Percentiles rank a stretch among this genome's conserved stretches.
Conservation (phyloP, 2,113 vertebrate species). For the Macroglossus sobrinus region DNA sequence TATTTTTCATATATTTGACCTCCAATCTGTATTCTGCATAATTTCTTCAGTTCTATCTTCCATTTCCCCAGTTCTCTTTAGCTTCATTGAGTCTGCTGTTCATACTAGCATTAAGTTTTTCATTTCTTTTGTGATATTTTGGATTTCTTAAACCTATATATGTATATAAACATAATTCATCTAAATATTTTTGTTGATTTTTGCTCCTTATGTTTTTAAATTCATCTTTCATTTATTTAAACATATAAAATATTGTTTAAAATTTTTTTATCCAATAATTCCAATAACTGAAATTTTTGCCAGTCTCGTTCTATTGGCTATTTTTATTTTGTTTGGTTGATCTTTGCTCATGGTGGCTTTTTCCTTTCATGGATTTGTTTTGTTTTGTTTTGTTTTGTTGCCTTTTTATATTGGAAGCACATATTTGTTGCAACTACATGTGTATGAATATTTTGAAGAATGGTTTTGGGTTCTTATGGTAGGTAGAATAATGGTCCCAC, state of each 20-base stretch:
- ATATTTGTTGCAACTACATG: background rate
- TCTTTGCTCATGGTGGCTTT: background rate
- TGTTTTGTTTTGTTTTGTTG: background rate
- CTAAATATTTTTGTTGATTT: background rate
- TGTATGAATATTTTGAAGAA: background rate
- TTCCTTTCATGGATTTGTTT: background rate
- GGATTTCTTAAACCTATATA: background rate
- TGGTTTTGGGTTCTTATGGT: background rate
- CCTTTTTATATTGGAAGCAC: background rate
- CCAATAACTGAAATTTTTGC: background rate
- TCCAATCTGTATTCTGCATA: background rate
- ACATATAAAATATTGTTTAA: background rate
- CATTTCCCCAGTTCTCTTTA: background rate
- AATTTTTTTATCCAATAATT: background rate
- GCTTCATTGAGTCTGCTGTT: background rate
- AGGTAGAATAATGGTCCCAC: background rate
- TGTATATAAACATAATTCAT: background rate
- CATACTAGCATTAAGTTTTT: background rate
- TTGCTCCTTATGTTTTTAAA: background rate
- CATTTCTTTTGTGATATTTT: background rate
- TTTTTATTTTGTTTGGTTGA: background rate
- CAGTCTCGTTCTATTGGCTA: background rate
- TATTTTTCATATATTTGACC: background rate
- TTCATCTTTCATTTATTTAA: background rate
- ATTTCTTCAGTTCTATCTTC: background rate